Evolutionary conservation across 2,888 invertebrate species (phyloP).

Genomic region (Cheilosia soror): DNA sequence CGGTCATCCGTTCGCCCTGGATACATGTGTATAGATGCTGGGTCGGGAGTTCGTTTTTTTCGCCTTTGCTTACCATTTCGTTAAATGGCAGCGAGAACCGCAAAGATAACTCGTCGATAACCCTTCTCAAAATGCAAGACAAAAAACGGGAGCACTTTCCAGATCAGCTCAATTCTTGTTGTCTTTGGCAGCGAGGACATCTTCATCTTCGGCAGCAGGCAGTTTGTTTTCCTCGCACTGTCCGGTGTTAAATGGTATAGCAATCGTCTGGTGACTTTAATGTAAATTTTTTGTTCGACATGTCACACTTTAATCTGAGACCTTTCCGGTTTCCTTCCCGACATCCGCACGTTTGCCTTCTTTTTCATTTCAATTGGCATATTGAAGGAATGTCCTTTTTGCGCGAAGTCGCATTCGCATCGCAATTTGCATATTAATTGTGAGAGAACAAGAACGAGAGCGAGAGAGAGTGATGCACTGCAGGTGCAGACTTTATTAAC

Average conservation of each 20-base stretch:
- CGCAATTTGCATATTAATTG: conserved; percentile 73
- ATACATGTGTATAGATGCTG: conserved; percentile 23
- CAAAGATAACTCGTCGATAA: conserved; percentile 69
- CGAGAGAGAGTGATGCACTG: conserved; percentile 11
- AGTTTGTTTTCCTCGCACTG: conserved; percentile 44
- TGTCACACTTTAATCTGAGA: conserved; percentile 75
- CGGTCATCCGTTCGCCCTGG: conserved; percentile 21
- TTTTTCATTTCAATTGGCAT: conserved; percentile 17
- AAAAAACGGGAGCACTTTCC: conserved; percentile 73
- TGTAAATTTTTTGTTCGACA: conserved; percentile 75
- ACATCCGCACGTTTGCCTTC: not conserved
- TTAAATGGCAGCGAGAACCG: conserved; percentile 70
- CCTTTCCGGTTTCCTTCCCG: conserved; percentile 63
- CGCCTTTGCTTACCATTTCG: conserved; percentile 45
- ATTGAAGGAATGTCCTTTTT: conserved; percentile 57
- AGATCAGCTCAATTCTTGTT: conserved; percentile 67
- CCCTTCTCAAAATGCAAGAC: conserved; percentile 56
- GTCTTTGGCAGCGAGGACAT: conserved; percentile 62
- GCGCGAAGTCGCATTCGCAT: conserved; percentile 1
- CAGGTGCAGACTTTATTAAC: conserved; percentile 70
- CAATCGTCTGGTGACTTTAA: conserved; percentile 74
- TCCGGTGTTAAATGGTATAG: conserved; percentile 62
- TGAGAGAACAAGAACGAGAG: conserved; percentile 15
- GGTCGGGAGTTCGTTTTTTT: conserved; percentile 28
- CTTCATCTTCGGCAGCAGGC: conserved; percentile 67